A percentile compares a stretch with the other conserved stretches of the same genome.
These are phyloP conservation scores for Onychomys leucogaster DNA, from an alignment of 2,797 vertebrate species.

Conservation along the genomic window DNA sequence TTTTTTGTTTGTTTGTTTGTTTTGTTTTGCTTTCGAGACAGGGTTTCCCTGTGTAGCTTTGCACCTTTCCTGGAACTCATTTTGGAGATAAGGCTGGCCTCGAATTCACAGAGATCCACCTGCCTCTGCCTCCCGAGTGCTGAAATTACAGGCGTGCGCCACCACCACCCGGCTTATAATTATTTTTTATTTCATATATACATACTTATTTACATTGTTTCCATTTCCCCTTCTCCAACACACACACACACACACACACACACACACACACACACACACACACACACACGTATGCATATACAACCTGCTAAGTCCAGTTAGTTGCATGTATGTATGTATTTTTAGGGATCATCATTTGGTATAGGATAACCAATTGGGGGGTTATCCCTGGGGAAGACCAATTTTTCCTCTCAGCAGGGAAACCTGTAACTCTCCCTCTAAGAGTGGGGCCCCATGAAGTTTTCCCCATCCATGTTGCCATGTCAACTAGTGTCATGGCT, in stretches of 20 bases:
- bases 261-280: not conserved
- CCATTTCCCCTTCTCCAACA: too few relatives aligned
- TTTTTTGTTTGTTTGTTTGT: too few relatives aligned
- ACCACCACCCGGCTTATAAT: too few relatives aligned
- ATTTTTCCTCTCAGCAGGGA: not conserved
- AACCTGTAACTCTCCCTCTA: not conserved
- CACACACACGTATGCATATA: not conserved
- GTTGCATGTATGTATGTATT: not conserved
- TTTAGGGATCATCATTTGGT: not conserved
- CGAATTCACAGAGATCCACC: too few relatives aligned
- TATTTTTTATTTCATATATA: not conserved
- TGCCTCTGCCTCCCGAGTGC: too few relatives aligned
- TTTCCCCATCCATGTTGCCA: not conserved
- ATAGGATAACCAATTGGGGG: not conserved
- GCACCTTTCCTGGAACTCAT: too few relatives aligned
- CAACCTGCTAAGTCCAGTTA: not conserved
- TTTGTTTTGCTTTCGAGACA: too few relatives aligned
- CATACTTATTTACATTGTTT: not conserved
- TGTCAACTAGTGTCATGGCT: not conserved
- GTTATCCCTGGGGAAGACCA: not conserved
- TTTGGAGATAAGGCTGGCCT: too few relatives aligned
- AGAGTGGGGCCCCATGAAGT: not conserved
- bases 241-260: not conserved
- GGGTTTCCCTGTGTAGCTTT: too few relatives aligned
- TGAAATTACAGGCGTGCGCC: too few relatives aligned